Conservation (phyloP, 2,113 vertebrate genomes). For the Chaenogobius annularis region DNA sequence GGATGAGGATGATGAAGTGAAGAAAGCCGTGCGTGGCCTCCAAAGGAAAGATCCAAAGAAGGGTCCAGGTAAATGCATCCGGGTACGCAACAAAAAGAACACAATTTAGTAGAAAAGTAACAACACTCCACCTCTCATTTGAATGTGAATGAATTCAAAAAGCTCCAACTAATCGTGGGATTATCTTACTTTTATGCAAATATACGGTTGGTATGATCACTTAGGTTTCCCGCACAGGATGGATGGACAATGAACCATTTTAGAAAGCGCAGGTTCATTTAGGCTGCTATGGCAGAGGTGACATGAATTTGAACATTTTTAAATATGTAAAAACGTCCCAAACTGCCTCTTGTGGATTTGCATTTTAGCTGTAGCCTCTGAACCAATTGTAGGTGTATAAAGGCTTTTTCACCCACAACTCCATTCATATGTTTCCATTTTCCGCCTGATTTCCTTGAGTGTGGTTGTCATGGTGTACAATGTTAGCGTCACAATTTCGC, state of each 20-base stretch:
- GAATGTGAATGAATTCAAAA: neutral
- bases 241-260: neutral
- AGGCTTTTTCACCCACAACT: neutral
- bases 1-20: too few species aligned
- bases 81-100: neutral
- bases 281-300: neutral
- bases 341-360: neutral
- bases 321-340: neutral
- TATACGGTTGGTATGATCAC: neutral
- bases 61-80: neutral
- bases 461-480: too few species aligned
- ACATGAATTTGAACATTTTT: neutral
- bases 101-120: neutral
- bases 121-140: neutral
- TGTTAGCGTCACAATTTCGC: too few species aligned
- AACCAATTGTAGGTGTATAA: neutral
- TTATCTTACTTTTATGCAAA: neutral
- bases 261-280: neutral
- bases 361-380: neutral
- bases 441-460: conserved; percentile 9
- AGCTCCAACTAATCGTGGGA: neutral
- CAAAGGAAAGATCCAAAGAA: neutral
- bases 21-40: neutral
- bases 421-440: neutral
- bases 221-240: neutral